phyloP scores from a whole-genome alignment of 2,797 vertebrate species.

The Hyperoplus lanceolatus region DNA sequence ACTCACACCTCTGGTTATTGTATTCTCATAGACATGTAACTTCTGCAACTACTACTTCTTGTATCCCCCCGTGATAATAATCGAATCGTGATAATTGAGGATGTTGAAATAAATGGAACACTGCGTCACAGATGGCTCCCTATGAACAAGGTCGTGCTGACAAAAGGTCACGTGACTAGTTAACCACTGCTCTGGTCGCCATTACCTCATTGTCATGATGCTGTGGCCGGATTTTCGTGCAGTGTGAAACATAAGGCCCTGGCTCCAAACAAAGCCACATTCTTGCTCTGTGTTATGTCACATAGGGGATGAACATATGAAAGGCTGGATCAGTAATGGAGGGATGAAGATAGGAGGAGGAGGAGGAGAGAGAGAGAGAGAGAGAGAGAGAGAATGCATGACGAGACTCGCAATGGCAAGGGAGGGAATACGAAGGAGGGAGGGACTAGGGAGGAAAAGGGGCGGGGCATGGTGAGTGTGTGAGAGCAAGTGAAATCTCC shows the following conservation, averaged over 20 bases:
- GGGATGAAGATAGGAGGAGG: constrained; percentile 37
- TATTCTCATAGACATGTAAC: not conserved
- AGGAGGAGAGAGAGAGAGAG: constrained; percentile 28
- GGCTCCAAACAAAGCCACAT: constrained; percentile 58
- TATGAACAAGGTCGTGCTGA: constrained; percentile 57
- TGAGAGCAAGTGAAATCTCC: constrained; percentile 65
- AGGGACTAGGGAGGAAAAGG: constrained; percentile 34
- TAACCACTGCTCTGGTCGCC: constrained; percentile 22
- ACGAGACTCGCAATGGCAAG: constrained; percentile 28
- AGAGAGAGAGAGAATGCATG: constrained; percentile 22
- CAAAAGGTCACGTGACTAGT: constrained; percentile 55
- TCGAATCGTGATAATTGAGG: accelerated
- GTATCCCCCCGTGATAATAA: not conserved
- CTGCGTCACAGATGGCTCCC: constrained; percentile 43
- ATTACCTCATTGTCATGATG: constrained; percentile 39
- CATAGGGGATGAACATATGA: constrained; percentile 65
- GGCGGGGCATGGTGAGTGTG: constrained; percentile 48
- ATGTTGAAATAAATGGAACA: constrained; percentile 18
- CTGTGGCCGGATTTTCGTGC: constrained; percentile 14
- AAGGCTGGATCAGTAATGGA: constrained; percentile 38
- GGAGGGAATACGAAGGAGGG: constrained; percentile 52
- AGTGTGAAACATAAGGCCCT: constrained; percentile 3
- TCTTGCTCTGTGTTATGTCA: constrained; percentile 65
- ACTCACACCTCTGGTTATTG: not conserved
- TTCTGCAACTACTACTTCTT: not conserved